Evolutionary conservation across 2,888 invertebrate species (phyloP), one percentile per base, ranked within the genome.

Genomic region (Eristalinus sepulchralis): DNA sequence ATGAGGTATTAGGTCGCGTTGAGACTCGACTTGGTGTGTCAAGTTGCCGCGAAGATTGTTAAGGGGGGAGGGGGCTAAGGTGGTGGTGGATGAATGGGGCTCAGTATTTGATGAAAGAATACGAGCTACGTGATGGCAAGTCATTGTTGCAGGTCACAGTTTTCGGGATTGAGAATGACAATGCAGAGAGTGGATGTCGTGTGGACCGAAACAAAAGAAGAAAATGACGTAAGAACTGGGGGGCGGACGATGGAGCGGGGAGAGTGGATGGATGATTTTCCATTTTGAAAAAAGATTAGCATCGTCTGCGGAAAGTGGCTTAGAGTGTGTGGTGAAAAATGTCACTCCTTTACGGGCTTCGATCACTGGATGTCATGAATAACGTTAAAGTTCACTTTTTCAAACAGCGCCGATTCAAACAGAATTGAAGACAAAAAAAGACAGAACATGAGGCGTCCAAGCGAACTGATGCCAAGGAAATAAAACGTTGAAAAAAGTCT

Each of bases 81-180:
- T 66, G 53, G 53, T 47, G 34, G 24, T 66, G 53, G 77, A 78
- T 82, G 66, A 31, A 66, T 79, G 31, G 27, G 27, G 57, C 17
- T 63, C 31, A 39, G 11, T 70, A 64, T 79, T 68, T 73, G 64
- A 73, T 70, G 73, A 34, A 33, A 31, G 59, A 70, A 70, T 70
- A 47, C 36, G 47, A 67, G 66, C 47, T 68, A 73, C 63, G 83
- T 72, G 72, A 62, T 78, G 17, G 63, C 20, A 55, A 77, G 39
- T 66, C 34, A 79, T 79, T 79, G 73, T 73, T 70, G 75, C 80
- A 64, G 76, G 71, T 84, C 76, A 76, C 81, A 80, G 71, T 63
- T 76, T 36, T 70, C 13, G 36, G 66, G 55, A 60, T 47, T 17
- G 47, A 2, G 8, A 8, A 8, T 47, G 47, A 8, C 47, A 47